Percentiles rank a stretch among this genome's conserved stretches.
Conservation (phyloP, 2,797 vertebrate genomes). For the Anas georgica region DNA sequence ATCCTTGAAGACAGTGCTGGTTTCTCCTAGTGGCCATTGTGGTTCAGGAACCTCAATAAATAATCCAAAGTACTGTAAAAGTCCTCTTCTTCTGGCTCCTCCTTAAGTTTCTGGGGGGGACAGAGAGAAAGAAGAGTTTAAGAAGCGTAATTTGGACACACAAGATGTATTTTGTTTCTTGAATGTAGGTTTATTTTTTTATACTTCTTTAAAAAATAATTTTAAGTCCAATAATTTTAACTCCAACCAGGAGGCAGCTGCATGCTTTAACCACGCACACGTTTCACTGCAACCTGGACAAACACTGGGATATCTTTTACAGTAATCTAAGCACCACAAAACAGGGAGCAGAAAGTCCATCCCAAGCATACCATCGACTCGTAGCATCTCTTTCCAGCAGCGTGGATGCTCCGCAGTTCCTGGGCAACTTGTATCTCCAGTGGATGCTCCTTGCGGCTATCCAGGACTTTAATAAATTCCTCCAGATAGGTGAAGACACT, state of each 20-base stretch:
- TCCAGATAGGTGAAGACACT: not conserved
- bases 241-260: rapidly evolving
- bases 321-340: not conserved
- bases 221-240: not conserved
- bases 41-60: constrained; percentile 18
- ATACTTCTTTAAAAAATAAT: not conserved
- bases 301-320: rapidly evolving
- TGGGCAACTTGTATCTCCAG: rapidly evolving
- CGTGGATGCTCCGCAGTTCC: not conserved
- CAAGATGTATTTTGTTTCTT: not conserved
- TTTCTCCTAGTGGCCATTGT: rapidly evolving
- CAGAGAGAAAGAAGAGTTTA: not conserved
- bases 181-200: not conserved
- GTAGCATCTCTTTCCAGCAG: rapidly evolving
- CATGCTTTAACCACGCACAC: not conserved
- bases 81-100: not conserved
- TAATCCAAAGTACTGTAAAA: not conserved
- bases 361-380: not conserved
- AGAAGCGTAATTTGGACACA: not conserved
- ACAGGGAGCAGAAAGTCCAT: not conserved
- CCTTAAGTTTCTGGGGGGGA: not conserved
- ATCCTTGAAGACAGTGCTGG: not conserved
- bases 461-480: constrained; percentile 3
- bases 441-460: rapidly evolving
- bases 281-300: not conserved